A percentile compares a stretch with the other conserved stretches of the same genome.
phyloP scores from a whole-genome alignment of 1,140 invertebrate genomes.

The Eupristina koningsbergeri region DNA sequence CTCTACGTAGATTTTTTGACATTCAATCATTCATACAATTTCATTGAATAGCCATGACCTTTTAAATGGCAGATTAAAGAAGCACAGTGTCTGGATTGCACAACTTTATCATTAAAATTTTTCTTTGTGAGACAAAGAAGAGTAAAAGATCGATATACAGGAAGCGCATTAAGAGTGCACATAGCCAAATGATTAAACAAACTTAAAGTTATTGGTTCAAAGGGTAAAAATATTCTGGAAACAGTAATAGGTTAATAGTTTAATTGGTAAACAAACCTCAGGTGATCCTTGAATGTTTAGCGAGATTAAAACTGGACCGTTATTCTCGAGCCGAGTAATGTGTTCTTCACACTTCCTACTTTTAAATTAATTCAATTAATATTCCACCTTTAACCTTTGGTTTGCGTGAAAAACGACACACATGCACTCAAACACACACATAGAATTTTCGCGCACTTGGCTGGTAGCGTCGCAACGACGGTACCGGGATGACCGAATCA shows the following conservation, averaged over 20 bases:
- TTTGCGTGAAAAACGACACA: neutral
- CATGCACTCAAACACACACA: too few relatives aligned
- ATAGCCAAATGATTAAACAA: neutral
- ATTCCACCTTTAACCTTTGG: conserved; percentile 35
- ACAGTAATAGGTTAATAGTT: too few relatives aligned
- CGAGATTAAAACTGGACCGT: neutral
- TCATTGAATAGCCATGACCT: too few relatives aligned
- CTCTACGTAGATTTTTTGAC: too few relatives aligned
- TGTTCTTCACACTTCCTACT: neutral
- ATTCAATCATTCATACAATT: too few relatives aligned
- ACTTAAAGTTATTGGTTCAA: neutral
- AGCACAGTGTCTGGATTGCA: too few relatives aligned
- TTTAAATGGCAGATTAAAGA: too few relatives aligned
- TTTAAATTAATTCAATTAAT: neutral
- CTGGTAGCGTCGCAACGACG: neutral
- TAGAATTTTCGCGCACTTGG: neutral
- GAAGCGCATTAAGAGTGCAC: neutral
- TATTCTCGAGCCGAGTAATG: too few relatives aligned
- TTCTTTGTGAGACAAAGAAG: neutral
- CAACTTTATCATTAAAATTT: neutral
- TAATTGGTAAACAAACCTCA: neutral
- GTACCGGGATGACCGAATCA: conserved; percentile 3
- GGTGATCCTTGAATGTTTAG: neutral
- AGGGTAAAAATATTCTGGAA: neutral
- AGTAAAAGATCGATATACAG: neutral